phyloP scores from a whole-genome alignment of 2,888 invertebrate genomes.

The Lomographa bimaculata region DNA sequence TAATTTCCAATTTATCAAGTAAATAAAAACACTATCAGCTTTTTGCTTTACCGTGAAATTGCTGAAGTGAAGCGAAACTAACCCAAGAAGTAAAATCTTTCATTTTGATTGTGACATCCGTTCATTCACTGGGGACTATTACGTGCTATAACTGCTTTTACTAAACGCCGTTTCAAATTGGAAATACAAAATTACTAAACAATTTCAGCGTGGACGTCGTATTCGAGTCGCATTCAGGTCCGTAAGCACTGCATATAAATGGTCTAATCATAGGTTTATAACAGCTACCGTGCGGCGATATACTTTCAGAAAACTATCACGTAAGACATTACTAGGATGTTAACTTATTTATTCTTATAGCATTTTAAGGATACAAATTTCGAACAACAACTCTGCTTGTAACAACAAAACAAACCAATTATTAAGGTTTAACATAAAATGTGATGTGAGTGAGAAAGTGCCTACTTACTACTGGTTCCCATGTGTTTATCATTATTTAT shows the following conservation, averaged over 20 bases:
- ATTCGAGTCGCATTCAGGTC: conserved; percentile 65
- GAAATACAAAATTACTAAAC: conserved; percentile 35
- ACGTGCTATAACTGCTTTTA: conserved; percentile 19
- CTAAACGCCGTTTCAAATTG: conserved; percentile 25
- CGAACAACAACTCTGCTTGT: conserved; percentile 18
- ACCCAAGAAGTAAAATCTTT: conserved; percentile 5
- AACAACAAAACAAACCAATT: neutral
- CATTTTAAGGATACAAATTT: conserved; percentile 43
- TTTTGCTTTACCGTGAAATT: conserved; percentile 11
- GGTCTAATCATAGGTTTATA: conserved; percentile 50
- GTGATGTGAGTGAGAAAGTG: too few species aligned
- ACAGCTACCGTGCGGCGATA: conserved; percentile 64
- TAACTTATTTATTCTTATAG: conserved; percentile 42
- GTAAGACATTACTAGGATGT: conserved; percentile 58
- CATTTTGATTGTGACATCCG: conserved; percentile 10
- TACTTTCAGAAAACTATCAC: conserved; percentile 62
- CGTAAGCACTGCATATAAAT: conserved; percentile 65
- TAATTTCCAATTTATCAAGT: conserved; percentile 8
- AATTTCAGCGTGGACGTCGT: conserved; percentile 43
- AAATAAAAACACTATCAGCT: conserved; percentile 15
- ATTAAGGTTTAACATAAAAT: too few species aligned
- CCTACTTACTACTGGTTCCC: too few species aligned
- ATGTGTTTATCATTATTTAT: too few species aligned
- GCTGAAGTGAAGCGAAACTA: too few species aligned
- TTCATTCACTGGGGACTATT: conserved; percentile 13